Evolutionary conservation across 2,888 invertebrate genomes (phyloP), one percentile per base, ranked within the genome.

Genomic region (Melanotus villosus): DNA sequence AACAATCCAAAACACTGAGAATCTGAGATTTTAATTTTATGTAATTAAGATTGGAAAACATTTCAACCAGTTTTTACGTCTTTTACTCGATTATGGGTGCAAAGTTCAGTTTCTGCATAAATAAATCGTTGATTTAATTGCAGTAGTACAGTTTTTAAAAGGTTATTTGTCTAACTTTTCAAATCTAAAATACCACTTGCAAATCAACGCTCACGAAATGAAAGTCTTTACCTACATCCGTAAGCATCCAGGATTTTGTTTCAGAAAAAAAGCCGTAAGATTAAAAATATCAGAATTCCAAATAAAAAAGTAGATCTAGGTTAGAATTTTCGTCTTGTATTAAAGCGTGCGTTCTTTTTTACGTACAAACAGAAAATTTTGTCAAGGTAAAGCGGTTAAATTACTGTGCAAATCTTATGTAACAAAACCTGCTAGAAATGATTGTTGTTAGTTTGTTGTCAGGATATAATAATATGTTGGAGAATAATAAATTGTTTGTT

Each of bases 351-450:
- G 10, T n/a, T 45, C 10, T 3, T 45, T 45, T 3, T 21, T 21
- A n/a, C 26, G 1, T 4, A 0, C 23, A 23, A 23, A 23, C 47
- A 23, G 23, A 47, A 23, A 12, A n/a, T 47, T 21, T 23, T 47
- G 47, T 26, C 47, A 47, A 47, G 47, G 47, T 47, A 12, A 43
- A 7, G 14, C 23, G n/a, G 23, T 23, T 26, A 47, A 47, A 47
- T 47, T 47, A 14, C 12, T 26, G 47, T 47, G 23, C 47, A 47
- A 23, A 12, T 21, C 12, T 47, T 47, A 47, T 47, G 23, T 47
- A 47, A 47, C 47, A 23, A 21, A 21, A n/a, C 1, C 21, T 19
- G 12, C 10, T 12, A 12, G 10, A 5, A 2, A 38, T n/a, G 38
- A 36, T 36, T 38, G 38, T 38, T 38, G 26, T 7, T 26, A 26